phyloP scores from a whole-genome alignment of 2,888 invertebrate species.

The Drosophila nr. perissopoda region DNA sequence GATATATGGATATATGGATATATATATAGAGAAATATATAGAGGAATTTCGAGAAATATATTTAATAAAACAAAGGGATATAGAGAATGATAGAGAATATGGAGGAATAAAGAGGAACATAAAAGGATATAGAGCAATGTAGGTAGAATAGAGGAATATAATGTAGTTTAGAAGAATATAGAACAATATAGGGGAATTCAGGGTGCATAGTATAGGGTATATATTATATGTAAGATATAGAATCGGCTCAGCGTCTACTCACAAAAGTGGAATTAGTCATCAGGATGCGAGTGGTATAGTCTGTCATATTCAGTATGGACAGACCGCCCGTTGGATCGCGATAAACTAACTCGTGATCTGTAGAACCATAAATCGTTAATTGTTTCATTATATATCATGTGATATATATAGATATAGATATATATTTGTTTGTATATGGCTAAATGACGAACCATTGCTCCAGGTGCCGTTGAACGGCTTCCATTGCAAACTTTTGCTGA shows the following conservation, averaged over 20 bases:
- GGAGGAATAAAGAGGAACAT: not conserved
- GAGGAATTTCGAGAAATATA: not conserved
- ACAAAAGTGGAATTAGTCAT: constrained; percentile 94
- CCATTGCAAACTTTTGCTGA: constrained; percentile 86
- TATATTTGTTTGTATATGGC: not conserved
- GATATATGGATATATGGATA: too few relatives aligned
- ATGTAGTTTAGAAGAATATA: not conserved
- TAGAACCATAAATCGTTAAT: not conserved
- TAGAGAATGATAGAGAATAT: not conserved
- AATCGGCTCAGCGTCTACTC: constrained; percentile 85
- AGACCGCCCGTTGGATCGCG: constrained; percentile 91
- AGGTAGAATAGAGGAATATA: too few relatives aligned
- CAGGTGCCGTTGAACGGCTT: constrained; percentile 91
- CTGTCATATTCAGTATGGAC: constrained; percentile 91
- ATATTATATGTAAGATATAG: not conserved
- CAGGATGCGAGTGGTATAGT: constrained; percentile 89
- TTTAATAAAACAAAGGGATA: too few relatives aligned
- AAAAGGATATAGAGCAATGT: too few relatives aligned
- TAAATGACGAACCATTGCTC: constrained; percentile 87
- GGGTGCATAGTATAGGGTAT: constrained; percentile 31
- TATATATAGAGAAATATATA: constrained; percentile 30
- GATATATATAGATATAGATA: not conserved
- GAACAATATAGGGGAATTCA: not conserved
- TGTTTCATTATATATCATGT: not conserved
- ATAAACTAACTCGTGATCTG: constrained; percentile 92